Percentiles rank a stretch among this genome's conserved stretches.
Conservation (phyloP, 37 sponge, comb jelly and placozoan genomes). For the Mnemiopsis leidyi region DNA sequence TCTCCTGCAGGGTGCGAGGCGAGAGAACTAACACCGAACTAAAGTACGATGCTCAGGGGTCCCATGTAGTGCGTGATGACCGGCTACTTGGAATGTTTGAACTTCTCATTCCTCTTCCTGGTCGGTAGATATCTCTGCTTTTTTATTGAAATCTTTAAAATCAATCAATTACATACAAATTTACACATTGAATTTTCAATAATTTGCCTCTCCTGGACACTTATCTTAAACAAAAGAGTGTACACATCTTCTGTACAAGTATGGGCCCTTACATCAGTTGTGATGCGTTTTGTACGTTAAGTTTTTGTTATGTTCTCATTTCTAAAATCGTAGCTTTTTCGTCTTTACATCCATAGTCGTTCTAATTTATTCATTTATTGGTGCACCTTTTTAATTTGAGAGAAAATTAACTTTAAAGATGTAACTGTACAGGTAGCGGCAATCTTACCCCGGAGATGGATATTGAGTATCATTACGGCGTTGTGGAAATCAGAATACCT, state of each 20-base stretch:
- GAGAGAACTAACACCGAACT: conserved; percentile 39
- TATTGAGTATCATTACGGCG: conserved; percentile 59
- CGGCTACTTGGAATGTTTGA: conserved; percentile 43
- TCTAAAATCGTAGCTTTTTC: not conserved
- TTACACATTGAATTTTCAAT: too few relatives aligned
- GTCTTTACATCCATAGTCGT: too few relatives aligned
- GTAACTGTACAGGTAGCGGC: conserved; percentile 7
- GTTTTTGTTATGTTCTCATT: not conserved
- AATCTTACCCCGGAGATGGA: conserved; percentile 64
- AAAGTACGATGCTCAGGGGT: conserved; percentile 37
- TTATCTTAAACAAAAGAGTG: too few relatives aligned
- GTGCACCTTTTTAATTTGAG: too few relatives aligned
- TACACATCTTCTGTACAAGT: too few relatives aligned
- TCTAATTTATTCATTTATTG: too few relatives aligned
- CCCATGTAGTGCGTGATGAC: conserved; percentile 47
- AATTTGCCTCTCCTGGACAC: too few relatives aligned
- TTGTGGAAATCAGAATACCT: conserved; percentile 47
- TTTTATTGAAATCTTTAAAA: not conserved
- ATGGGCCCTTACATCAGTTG: too few relatives aligned
- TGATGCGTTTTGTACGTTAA: too few relatives aligned
- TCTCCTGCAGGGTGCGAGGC: conserved; percentile 44
- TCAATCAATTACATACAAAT: too few relatives aligned
- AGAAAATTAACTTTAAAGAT: not conserved
- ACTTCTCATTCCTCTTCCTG: conserved; percentile 48
- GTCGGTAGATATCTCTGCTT: not conserved